Evolutionary conservation across 1,140 invertebrate species (phyloP).

Genomic region (Trypoxylus dichotomus): DNA sequence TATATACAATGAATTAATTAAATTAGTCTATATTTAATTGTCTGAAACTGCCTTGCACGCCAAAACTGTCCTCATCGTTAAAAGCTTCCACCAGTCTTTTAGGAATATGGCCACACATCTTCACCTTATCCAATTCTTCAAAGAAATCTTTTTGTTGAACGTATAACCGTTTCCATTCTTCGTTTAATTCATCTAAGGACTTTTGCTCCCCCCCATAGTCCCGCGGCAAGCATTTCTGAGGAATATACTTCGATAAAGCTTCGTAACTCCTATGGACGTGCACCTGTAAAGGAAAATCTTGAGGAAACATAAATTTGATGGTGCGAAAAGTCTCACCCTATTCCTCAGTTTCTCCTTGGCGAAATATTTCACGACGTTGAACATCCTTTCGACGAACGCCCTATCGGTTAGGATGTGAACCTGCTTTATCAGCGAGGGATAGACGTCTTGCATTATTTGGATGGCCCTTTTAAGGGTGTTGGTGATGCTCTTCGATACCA

Average conservation of each 20-base stretch:
- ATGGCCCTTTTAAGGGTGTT: not conserved
- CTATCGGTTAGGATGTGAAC: not conserved
- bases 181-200: constrained; percentile 43
- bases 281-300: constrained; percentile 37
- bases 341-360: constrained; percentile 12
- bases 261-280: constrained; percentile 41
- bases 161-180: constrained; percentile 38
- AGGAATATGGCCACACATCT: not conserved
- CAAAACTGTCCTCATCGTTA: not conserved
- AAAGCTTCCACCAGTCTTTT: not conserved
- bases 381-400: not conserved
- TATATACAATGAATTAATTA: too few species aligned
- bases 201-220: constrained; percentile 49
- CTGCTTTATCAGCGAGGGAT: not conserved
- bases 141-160: not conserved
- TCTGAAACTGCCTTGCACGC: not conserved
- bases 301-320: not conserved
- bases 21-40: constrained; percentile 17
- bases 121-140: not conserved
- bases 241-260: constrained; percentile 42
- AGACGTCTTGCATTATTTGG: not conserved
- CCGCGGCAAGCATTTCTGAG: constrained; percentile 45
- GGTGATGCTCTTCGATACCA: not conserved
- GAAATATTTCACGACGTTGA: not conserved
- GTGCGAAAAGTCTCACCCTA: not conserved